Conservation (phyloP, 2,888 invertebrate genomes). For the Callosobruchus maculatus region DNA sequence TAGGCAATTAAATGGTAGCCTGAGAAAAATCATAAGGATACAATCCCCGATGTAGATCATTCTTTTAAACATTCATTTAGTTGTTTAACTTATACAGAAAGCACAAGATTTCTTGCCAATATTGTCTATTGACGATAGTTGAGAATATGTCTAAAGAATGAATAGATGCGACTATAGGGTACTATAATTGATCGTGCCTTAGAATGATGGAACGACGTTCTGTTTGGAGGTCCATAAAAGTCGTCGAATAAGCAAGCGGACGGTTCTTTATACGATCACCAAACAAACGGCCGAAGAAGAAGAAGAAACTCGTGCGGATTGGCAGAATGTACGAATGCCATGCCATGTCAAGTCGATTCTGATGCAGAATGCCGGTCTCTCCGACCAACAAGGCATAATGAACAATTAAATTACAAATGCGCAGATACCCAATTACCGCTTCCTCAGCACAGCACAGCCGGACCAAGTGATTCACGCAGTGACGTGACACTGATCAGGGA, state of each 20-base stretch:
- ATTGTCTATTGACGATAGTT: too few species aligned
- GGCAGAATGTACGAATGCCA: neutral
- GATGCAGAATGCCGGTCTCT: neutral
- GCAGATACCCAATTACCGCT: constrained; percentile 46
- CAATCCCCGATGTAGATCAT: too few species aligned
- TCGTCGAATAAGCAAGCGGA: neutral
- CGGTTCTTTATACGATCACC: neutral
- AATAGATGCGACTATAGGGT: too few species aligned
- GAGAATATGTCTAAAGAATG: too few species aligned
- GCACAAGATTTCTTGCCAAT: too few species aligned
- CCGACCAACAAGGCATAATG: constrained; percentile 39
- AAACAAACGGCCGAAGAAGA: neutral
- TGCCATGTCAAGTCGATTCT: neutral
- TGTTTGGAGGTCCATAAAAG: neutral
- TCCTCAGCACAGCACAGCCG: constrained; percentile 29
- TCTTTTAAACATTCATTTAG: too few species aligned
- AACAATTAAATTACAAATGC: constrained; percentile 47
- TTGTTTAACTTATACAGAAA: too few species aligned
- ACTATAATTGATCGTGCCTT: too few species aligned
- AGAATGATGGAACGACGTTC: neutral
- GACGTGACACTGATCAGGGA: neutral
- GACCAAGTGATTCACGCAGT: neutral
- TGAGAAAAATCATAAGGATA: too few species aligned
- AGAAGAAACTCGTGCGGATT: neutral
- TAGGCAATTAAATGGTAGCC: too few species aligned